Evolutionary conservation across 2,113 vertebrate species (phyloP).

Genomic region (Struthidea cinerea): DNA sequence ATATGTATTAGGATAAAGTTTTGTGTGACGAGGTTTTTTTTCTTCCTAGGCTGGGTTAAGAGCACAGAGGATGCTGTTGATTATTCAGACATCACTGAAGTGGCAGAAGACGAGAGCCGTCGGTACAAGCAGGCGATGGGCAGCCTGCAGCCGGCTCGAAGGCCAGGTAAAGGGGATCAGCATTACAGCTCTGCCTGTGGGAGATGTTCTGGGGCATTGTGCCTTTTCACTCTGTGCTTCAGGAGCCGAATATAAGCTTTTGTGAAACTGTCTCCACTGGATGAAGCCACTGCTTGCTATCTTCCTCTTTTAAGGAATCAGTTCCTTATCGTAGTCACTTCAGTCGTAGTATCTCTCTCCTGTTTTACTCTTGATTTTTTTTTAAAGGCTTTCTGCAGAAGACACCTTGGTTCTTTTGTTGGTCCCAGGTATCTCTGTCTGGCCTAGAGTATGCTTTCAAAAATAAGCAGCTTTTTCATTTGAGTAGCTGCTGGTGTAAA

Average conservation of each 20-base stretch:
- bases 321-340: background rate
- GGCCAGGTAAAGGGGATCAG: conserved; percentile 72
- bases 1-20: background rate
- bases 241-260: background rate
- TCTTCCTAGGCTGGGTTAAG: conserved; percentile 88
- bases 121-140: conserved; percentile 93
- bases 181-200: background rate
- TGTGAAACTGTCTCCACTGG: background rate
- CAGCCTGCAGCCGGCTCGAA: conserved; percentile 81
- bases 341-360: background rate
- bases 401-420: background rate
- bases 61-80: conserved; percentile 96
- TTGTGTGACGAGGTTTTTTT: background rate
- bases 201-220: background rate
- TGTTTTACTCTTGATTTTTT: background rate
- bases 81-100: conserved; percentile 96
- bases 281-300: background rate
- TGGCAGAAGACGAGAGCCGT: conserved; percentile 94
- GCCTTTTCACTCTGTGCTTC: background rate
- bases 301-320: background rate
- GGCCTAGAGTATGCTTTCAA: background rate
- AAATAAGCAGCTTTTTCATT: background rate
- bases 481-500: background rate
- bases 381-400: background rate
- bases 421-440: background rate